Conservation (phyloP, 2,888 invertebrate genomes). For the Celastrina argiolus region DNA sequence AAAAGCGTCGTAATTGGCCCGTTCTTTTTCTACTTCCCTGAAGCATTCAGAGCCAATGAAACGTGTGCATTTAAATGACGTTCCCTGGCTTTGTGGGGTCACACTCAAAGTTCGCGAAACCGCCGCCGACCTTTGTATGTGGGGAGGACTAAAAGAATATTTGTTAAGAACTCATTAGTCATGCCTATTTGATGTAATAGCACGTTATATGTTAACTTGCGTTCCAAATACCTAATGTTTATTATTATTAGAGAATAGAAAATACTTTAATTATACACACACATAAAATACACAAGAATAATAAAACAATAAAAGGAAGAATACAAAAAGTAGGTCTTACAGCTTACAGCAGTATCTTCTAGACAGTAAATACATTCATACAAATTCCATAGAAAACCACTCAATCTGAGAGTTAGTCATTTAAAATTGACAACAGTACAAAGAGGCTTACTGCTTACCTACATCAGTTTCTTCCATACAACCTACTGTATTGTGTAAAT, state of each 20-base stretch:
- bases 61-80: conserved; percentile 79
- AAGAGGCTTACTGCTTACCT: no score
- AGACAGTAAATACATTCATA: neutral
- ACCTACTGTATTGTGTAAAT: no score
- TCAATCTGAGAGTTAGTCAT: neutral
- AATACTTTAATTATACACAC: no score
- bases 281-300: no score
- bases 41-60: conserved; percentile 78
- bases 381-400: neutral
- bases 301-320: no score
- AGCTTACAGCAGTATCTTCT: no score
- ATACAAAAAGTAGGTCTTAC: no score
- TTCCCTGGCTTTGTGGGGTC: conserved; percentile 74
- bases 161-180: conserved; percentile 70
- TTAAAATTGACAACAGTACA: neutral
- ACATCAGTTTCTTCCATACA: no score
- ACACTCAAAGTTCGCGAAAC: conserved; percentile 71
- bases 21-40: conserved; percentile 76
- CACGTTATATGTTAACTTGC: conserved; percentile 36
- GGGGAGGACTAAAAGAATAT: conserved; percentile 63
- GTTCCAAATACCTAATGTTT: neutral
- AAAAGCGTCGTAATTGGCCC: conserved; percentile 76
- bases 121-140: conserved; percentile 66
- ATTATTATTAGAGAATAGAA: no score
- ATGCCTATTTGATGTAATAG: conserved; percentile 59